phyloP scores from a whole-genome alignment of 2,797 vertebrate species.

The Botia almorhae region DNA sequence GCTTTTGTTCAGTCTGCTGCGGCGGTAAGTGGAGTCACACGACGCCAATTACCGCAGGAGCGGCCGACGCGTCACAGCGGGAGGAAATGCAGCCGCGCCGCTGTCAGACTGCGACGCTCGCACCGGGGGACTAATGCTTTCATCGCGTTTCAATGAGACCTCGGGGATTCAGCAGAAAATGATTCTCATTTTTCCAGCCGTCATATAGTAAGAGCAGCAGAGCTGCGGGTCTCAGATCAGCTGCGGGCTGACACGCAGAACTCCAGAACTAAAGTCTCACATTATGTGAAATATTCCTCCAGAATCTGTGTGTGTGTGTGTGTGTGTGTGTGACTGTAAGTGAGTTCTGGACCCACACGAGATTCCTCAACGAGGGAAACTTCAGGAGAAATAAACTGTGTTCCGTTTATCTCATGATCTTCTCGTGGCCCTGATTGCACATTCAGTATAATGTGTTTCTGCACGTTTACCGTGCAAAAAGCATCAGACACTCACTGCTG shows the following conservation, averaged over 20 bases:
- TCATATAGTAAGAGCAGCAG: neutral
- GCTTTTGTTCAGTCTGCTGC: slow-evolving; percentile 17
- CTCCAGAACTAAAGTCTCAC: slow-evolving; percentile 1
- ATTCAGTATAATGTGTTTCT: neutral
- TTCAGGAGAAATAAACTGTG: neutral
- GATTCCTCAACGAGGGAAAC: neutral
- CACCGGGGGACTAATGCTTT: slow-evolving; percentile 48
- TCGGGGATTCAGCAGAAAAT: slow-evolving; percentile 5
- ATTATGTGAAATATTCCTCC: slow-evolving; percentile 1
- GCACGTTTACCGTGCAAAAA: neutral
- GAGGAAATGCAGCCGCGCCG: slow-evolving; percentile 2
- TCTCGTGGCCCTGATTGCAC: neutral
- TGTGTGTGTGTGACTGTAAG: neutral
- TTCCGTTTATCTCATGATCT: neutral
- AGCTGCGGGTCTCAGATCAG: neutral
- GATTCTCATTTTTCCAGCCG: slow-evolving; percentile 26
- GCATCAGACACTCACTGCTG: no score
- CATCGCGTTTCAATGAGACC: slow-evolving; percentile 37
- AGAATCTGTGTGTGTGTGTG: neutral
- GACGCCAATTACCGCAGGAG: slow-evolving; percentile 50
- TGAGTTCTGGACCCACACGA: neutral
- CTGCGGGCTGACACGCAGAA: neutral
- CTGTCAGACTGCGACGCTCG: slow-evolving; percentile 31
- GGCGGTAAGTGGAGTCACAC: slow-evolving; percentile 44
- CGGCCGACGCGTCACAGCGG: neutral